Conservation (phyloP, 2,797 vertebrate genomes). For the Acrocephalus scirpaceus region DNA sequence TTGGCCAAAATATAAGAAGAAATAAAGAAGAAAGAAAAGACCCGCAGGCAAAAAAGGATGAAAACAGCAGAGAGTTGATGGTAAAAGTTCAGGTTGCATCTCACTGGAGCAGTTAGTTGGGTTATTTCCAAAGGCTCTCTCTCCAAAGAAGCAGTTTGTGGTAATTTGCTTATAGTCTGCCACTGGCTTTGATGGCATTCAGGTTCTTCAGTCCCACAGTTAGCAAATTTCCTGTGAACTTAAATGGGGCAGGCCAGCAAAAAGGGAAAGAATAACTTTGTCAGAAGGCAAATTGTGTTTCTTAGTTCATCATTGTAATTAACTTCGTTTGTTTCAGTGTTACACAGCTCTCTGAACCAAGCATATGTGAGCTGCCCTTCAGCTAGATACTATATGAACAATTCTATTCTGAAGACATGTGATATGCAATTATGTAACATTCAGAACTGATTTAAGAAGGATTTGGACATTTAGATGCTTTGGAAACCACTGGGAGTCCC, state of each 20-base stretch:
- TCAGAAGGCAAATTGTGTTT: constrained; percentile 45
- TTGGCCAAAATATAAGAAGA: neutral
- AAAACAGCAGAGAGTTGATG: neutral
- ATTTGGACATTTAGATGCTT: neutral
- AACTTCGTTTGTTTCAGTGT: neutral
- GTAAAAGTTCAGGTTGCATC: constrained; percentile 31
- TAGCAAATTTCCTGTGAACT: constrained; percentile 20
- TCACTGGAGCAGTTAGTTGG: neutral
- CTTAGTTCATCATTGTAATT: neutral
- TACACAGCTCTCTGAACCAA: neutral
- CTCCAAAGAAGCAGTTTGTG: constrained; percentile 14
- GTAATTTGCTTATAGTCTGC: neutral
- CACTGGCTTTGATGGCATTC: neutral
- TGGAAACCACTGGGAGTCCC: neutral
- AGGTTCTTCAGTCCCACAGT: neutral
- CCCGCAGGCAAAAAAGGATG: neutral
- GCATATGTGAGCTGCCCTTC: neutral
- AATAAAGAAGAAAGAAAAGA: constrained; percentile 23
- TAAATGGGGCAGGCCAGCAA: constrained; percentile 1
- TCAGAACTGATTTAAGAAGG: neutral
- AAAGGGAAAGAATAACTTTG: constrained; percentile 2
- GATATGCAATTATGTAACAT: neutral
- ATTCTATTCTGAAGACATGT: neutral
- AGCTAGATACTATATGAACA: neutral
- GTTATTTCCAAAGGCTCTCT: constrained; percentile 43